Evolutionary conservation across 2,113 vertebrate genomes (phyloP).

Genomic region (Chionomys nivalis): DNA sequence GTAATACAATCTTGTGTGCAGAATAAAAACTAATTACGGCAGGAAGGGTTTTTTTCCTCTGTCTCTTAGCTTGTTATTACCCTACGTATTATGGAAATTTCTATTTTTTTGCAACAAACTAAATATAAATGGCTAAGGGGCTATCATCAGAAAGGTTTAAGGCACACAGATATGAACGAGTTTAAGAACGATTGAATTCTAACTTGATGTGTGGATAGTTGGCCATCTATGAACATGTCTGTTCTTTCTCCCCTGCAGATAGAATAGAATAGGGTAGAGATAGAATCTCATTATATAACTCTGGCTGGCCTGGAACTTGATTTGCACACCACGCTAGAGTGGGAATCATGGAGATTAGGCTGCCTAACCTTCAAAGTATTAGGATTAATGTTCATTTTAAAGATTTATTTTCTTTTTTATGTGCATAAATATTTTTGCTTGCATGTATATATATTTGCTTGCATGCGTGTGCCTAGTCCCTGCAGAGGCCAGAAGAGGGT

Average conservation of each 20-base stretch:
- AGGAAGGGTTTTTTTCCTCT: conserved; percentile 23
- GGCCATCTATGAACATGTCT: conserved; percentile 29
- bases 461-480: no score
- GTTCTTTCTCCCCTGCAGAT: background rate
- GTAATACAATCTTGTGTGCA: conserved; percentile 59
- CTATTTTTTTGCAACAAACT: background rate
- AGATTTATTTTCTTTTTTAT: background rate
- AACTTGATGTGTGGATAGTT: conserved; percentile 15
- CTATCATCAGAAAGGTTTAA: conserved; percentile 45
- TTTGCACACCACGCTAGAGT: no score
- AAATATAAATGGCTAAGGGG: conserved; percentile 39
- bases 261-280: background rate
- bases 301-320: background rate
- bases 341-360: background rate
- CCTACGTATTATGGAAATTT: conserved; percentile 54
- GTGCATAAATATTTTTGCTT: background rate
- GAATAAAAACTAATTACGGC: conserved; percentile 66
- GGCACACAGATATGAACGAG: conserved; percentile 46
- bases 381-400: background rate
- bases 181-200: background rate
- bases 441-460: background rate
- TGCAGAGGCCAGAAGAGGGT: background rate
- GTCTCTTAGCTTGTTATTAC: conserved; percentile 8
- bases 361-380: background rate
- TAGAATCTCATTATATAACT: background rate